Percentiles rank a stretch among this genome's conserved stretches.
phyloP scores from a whole-genome alignment of 2,113 vertebrate genomes.

The Bos taurus region ARS-UCD2.0 NC_037333.1:41087001-41087500 shows the following conservation, averaged over 20 bases:
- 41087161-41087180: background rate
- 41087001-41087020: too few species aligned
- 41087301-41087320: background rate
- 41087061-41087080: background rate
- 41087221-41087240: background rate
- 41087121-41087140: background rate
- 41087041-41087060: too few species aligned
- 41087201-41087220: too few species aligned
- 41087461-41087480: background rate
- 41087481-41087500: background rate
- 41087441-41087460: background rate
- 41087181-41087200: background rate
- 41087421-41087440: background rate
- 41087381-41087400: background rate
- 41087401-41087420: fast-evolving
- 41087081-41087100: background rate
- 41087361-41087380: background rate
- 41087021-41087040: too few species aligned
- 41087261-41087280: background rate
- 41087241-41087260: background rate
- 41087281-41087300: too few species aligned
- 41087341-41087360: background rate
- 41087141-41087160: background rate
- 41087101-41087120: background rate
- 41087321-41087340: background rate